Base-by-base conservation (phyloP, 2,888 invertebrate species). In the Hoplodrina blanda region DNA sequence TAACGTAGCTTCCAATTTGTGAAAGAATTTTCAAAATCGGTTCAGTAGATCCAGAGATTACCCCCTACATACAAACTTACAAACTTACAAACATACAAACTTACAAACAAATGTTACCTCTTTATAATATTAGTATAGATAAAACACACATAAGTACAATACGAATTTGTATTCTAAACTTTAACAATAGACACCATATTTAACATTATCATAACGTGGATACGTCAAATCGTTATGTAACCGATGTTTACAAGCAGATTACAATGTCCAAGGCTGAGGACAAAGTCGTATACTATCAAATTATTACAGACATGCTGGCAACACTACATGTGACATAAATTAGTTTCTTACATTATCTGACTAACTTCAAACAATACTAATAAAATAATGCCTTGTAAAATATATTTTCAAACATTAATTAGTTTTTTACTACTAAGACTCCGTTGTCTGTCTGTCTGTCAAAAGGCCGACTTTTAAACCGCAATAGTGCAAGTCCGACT, bases 221-320 rank as follows among this genome's bases (percentile, higher is more conserved):
- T 57, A 78, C 76, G 69, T 84, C 77, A 80, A 74, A 81, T 56
- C 68, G 67, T 81, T 84, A 78, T 79, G 80, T 82, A 78, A 83
- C 55, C 63, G 66, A 67, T 82, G 77, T 86, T 82, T 83, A 83
- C 68, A 69, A 56, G 17, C 17, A 78, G 81, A 86, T 85, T 86
- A 80, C 66, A 84, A 76, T 78, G 56, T 71, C 82, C 87, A 86
- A 86, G 85, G 84, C 79, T 78, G 49, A 59, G 69, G 66, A 82
- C 83, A 75, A 67, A 71, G 72, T 78, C 72, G 49, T 73, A 55
- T 71, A 65, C 56, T 78, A 77, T 72, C 79, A 52, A 78, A 83
- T 69, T 73, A 65, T 82, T 25, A 74, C 73, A 84, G 81, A 84
- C 83, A 56, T 7, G 56, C 62, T 75, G 78, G 70, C 74, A 63